Percentiles rank a stretch among this genome's conserved stretches.
Conservation (phyloP, 2,797 vertebrate genomes). For the Masticophis lateralis region DNA sequence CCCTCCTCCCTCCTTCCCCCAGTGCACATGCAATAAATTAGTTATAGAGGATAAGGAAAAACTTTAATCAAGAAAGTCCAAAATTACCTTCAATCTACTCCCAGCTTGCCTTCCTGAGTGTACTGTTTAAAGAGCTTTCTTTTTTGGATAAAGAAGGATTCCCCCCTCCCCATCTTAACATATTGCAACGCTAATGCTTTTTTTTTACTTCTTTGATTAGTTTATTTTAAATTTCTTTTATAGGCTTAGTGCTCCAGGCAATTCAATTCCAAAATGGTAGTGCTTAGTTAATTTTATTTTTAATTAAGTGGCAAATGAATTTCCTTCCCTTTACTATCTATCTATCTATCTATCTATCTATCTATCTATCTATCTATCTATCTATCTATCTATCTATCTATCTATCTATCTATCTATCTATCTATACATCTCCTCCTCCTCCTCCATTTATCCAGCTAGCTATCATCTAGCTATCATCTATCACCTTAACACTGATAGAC, state of each 20-base stretch:
- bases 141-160: neutral
- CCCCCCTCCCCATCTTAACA: neutral
- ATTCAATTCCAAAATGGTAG: neutral
- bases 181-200: neutral
- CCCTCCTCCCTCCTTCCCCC: fast-evolving
- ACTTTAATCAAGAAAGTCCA: neutral
- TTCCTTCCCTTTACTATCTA: neutral
- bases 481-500: neutral
- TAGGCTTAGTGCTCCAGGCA: neutral
- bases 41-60: neutral
- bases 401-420: neutral
- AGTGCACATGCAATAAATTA: neutral
- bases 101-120: neutral
- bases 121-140: neutral
- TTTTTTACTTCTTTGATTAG: neutral
- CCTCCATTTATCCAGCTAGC: neutral
- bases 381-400: neutral
- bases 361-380: neutral
- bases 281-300: neutral
- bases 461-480: neutral
- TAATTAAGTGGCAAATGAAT: neutral
- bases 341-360: neutral
- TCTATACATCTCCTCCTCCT: too few relatives aligned
- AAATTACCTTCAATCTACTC: neutral
- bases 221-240: neutral